These are phyloP conservation scores for Andrena flavipes DNA, from an alignment of 2,888 invertebrate genomes.

Conservation along the genomic window DNA sequence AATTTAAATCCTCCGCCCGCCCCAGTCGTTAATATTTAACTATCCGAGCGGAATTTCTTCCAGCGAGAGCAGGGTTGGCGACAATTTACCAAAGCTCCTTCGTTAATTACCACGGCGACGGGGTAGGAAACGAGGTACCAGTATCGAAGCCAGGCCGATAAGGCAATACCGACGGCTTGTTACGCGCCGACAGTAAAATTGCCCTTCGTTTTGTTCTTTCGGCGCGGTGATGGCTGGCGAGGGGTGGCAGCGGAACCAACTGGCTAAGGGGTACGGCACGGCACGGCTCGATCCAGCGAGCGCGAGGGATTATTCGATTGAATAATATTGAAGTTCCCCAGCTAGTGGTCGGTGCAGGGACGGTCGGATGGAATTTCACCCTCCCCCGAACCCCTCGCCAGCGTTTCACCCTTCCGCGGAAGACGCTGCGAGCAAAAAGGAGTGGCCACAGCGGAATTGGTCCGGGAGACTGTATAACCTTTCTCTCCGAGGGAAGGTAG, in stretches of 20 bases:
- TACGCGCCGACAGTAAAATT: constrained; percentile 48
- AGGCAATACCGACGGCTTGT: constrained; percentile 52
- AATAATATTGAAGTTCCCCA: constrained; percentile 72
- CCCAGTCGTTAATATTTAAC: constrained; percentile 46
- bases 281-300: constrained; percentile 35
- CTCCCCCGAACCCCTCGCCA: background rate
- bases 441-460: constrained; percentile 51
- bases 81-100: constrained; percentile 15
- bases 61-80: background rate
- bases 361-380: constrained; percentile 45
- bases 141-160: constrained; percentile 31
- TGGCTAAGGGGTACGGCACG: constrained; percentile 3
- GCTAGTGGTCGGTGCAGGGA: constrained; percentile 44
- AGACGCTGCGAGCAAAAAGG: constrained; percentile 44
- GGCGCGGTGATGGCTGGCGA: background rate
- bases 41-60: constrained; percentile 45
- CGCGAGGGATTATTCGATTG: constrained; percentile 71
- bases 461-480: constrained; percentile 58
- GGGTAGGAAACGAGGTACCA: background rate
- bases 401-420: constrained; percentile 31
- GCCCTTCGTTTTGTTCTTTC: constrained; percentile 27
- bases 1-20: constrained; percentile 18
- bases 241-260: background rate
- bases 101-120: constrained; percentile 50
- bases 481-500: constrained; percentile 48